Base-by-base conservation (phyloP, 2,797 vertebrate genomes). In the Anguilla megastoma region DNA sequence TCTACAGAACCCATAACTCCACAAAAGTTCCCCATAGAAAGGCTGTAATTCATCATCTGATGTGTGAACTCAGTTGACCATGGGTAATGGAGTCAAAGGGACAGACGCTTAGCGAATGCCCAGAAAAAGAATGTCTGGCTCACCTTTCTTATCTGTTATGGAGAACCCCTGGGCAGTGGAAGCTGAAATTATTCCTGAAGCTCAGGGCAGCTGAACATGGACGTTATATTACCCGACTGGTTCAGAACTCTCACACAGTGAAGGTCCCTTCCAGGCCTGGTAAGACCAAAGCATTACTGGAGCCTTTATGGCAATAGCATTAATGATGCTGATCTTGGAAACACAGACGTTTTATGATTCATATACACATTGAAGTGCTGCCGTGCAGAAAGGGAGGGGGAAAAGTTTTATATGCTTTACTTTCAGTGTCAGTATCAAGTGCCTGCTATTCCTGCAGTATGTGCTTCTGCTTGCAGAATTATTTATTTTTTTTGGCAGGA, bases 31-130 rank as follows among this genome's bases (percentile, higher is more conserved):
- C 60, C 74, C 10, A 27, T 21, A 71, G 79, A 85, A 84, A 71
- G 30, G 63, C 24, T 82, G 41, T 33, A 71, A 83, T 58, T 83
- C 86, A 86, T 86, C 69, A 74, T 58, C 45, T 33, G 12, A 71
- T 66, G 85, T 66, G 60, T 84, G 79, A 86, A 84, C 18, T 45
- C 45, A 71, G 52, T 27, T 71, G 85, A 89, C 84, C 41, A 45
- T 33, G 48, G 69, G 33, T 12, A 86, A 83, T n/a, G 27, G 12
- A 71, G 58, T 76, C 60, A 80, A 83, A 54, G 30, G 56, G 69
- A 80, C 88, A 76, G 84, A 88, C 71, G 50, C 85, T 88, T 88
- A 86, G 71, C 33, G 82, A 85, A 60, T 60, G 54, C 54, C 52
- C 85, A 60, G 74, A 82, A 86, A 80, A 87, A 69, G 36, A 80